A percentile compares a stretch with the other conserved stretches of the same genome.
These are phyloP conservation scores for Apocheima hispidaria DNA, from an alignment of 2,888 invertebrate genomes.

Conservation along the genomic window DNA sequence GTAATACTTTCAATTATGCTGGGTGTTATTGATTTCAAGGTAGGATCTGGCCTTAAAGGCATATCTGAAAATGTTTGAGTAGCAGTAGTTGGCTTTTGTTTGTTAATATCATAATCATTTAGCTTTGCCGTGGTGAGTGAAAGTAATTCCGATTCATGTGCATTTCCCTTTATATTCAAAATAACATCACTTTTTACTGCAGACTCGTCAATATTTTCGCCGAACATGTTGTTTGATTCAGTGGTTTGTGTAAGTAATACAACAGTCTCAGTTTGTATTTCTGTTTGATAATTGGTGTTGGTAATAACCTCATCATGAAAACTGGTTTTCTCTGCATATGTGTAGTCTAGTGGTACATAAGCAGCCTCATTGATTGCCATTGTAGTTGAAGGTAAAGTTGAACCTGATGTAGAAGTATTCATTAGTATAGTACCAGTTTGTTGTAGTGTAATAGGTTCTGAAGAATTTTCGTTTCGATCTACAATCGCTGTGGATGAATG, in stretches of 20 bases:
- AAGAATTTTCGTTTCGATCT: conserved; percentile 1
- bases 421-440: neutral
- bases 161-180: neutral
- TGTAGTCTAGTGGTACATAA: neutral
- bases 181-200: neutral
- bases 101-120: neutral
- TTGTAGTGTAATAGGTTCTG: neutral
- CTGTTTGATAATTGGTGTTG: neutral
- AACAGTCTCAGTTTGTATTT: neutral
- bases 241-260: neutral
- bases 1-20: neutral
- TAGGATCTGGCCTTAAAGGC: neutral
- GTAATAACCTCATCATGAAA: neutral
- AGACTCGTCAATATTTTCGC: neutral
- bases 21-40: neutral
- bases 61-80: neutral
- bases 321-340: neutral
- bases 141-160: neutral
- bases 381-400: neutral
- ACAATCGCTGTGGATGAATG: neutral
- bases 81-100: neutral
- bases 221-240: neutral
- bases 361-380: neutral
- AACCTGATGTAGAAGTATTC: neutral
- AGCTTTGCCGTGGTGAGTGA: neutral